phyloP scores from a whole-genome alignment of 2,797 vertebrate genomes.

The Nyctalus aviator region DNA sequence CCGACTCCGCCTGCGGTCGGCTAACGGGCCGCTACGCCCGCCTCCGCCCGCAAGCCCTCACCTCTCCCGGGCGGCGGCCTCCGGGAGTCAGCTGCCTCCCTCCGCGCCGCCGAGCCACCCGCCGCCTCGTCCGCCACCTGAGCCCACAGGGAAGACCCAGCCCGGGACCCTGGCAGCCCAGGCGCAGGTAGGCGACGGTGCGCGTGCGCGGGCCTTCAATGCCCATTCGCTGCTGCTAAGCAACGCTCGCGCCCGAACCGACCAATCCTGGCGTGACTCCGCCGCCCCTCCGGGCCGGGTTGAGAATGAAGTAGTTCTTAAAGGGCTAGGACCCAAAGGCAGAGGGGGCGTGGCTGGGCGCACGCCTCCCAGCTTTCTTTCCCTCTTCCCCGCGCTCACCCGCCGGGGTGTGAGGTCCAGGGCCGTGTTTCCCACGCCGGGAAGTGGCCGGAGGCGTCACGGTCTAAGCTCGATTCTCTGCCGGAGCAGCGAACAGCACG shows the following conservation, averaged over 20 bases:
- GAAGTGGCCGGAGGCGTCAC: background rate
- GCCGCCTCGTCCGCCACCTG: background rate
- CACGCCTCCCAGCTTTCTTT: no score
- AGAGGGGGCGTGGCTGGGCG: background rate
- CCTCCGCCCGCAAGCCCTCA: constrained; percentile 10
- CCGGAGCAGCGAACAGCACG: background rate
- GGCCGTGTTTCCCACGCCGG: background rate
- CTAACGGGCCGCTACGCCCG: background rate
- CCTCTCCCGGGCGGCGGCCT: constrained; percentile 59
- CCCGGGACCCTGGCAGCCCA: background rate
- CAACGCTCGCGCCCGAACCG: constrained; percentile 36
- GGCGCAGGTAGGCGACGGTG: background rate
- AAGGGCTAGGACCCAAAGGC: background rate
- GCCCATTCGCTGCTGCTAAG: constrained; percentile 67
- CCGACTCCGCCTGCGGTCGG: background rate
- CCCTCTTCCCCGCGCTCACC: background rate
- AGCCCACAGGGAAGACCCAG: background rate
- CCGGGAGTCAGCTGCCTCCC: background rate
- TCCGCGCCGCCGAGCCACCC: background rate
- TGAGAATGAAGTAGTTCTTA: background rate
- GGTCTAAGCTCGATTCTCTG: background rate
- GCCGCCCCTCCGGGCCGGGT: fast-evolving
- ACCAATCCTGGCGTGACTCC: constrained; percentile 58
- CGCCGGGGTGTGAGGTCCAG: background rate
- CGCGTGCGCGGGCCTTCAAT: constrained; percentile 46